phyloP scores from a whole-genome alignment of 2,113 vertebrate species.

The Brachionichthys hirsutus region DNA sequence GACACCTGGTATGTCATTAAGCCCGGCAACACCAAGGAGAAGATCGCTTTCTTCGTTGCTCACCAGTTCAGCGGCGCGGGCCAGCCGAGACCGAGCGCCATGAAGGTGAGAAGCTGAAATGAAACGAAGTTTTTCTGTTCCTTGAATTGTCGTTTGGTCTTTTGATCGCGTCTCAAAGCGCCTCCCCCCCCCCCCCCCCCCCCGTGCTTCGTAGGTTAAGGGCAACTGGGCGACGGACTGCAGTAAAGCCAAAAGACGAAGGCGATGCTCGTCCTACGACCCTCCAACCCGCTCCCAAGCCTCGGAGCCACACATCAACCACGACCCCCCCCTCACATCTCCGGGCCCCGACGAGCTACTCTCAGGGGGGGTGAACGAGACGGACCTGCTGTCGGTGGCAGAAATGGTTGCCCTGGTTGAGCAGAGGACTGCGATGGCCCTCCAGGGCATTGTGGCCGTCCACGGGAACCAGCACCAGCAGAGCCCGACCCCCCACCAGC shows the following conservation, averaged over 20 bases:
- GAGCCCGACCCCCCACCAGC: slow-evolving; percentile 59
- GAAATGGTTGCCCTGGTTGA: slow-evolving; percentile 96
- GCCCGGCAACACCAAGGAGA: slow-evolving; percentile 96
- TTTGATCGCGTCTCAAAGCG: no score
- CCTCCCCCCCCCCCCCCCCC: no score
- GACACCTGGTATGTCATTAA: slow-evolving; percentile 98
- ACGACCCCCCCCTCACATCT: slow-evolving; percentile 29
- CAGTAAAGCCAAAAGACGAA: slow-evolving; percentile 89
- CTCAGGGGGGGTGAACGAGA: slow-evolving; percentile 66
- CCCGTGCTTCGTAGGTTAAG: slow-evolving; percentile 76
- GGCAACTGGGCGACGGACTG: slow-evolving; percentile 91
- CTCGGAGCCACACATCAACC: slow-evolving; percentile 47
- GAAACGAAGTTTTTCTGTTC: no score
- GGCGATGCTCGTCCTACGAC: slow-evolving; percentile 87
- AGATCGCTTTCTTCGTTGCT: slow-evolving; percentile 95
- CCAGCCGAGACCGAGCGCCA: slow-evolving; percentile 80
- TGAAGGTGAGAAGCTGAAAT: slow-evolving; percentile 85
- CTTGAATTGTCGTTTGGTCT: no score
- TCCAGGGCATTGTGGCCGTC: slow-evolving; percentile 79
- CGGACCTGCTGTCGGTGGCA: slow-evolving; percentile 88
- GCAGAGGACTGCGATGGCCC: slow-evolving; percentile 83
- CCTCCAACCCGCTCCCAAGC: slow-evolving; percentile 72
- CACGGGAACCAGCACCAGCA: slow-evolving; percentile 62
- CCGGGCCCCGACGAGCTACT: slow-evolving; percentile 42
- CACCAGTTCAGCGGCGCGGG: slow-evolving; percentile 86